A percentile compares a stretch with the other conserved stretches of the same genome.
Evolutionary conservation across 2,113 vertebrate genomes (phyloP).

Genomic region (Suncus etruscus): DNA sequence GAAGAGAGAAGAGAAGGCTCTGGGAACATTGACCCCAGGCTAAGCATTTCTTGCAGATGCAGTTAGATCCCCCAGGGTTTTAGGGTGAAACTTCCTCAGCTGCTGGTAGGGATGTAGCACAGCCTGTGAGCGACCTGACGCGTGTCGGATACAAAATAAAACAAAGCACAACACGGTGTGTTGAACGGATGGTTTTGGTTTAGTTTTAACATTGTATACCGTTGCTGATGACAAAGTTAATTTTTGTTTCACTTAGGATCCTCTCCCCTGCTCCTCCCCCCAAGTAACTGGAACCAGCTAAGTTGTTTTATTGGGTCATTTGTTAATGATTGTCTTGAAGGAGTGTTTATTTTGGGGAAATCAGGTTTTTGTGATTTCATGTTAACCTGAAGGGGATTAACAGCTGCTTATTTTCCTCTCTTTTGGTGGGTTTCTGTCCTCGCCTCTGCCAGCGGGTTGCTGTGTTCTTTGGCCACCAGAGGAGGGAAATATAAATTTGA

Average conservation of each 20-base stretch:
- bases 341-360: slow-evolving; percentile 53
- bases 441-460: not conserved
- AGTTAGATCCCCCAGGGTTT: not conserved
- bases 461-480: slow-evolving; percentile 1
- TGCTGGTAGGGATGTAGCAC: too few relatives aligned
- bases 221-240: too few relatives aligned
- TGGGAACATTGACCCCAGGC: not conserved
- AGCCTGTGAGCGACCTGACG: too few relatives aligned
- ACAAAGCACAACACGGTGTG: too few relatives aligned
- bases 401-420: not conserved
- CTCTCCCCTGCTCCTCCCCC: too few relatives aligned
- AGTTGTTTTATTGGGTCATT: slow-evolving; percentile 49
- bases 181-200: not conserved
- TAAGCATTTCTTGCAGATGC: not conserved
- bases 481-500: slow-evolving; percentile 52
- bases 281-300: slow-evolving; percentile 9
- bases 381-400: slow-evolving; percentile 28
- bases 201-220: not conserved
- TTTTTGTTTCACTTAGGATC: not conserved
- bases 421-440: slow-evolving; percentile 45
- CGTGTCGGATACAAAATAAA: too few relatives aligned
- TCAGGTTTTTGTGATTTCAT: slow-evolving; percentile 43
- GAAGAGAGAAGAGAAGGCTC: not conserved
- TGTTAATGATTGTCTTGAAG: slow-evolving; percentile 62
- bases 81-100: too few relatives aligned